Evolutionary conservation across 2,888 invertebrate species (phyloP).

Genomic region (Synergus umbraculus): DNA sequence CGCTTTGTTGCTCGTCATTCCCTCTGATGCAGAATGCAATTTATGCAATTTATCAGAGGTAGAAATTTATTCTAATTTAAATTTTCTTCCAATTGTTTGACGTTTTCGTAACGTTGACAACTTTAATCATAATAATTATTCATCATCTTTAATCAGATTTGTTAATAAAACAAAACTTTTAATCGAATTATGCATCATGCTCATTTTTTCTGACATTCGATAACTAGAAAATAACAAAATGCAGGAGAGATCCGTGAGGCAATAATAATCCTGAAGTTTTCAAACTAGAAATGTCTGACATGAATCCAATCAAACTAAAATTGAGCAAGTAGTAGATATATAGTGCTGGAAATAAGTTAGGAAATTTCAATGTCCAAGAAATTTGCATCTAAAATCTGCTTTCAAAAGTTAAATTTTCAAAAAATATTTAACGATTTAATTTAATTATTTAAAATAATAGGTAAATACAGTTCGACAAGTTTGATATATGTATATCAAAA

Average conservation of each 20-base stretch:
- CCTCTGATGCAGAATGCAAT: slow-evolving; percentile 15
- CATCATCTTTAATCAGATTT: not conserved
- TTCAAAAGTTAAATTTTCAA: not conserved
- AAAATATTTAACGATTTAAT: not conserved
- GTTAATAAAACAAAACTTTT: not conserved
- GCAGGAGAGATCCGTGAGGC: slow-evolving; percentile 13
- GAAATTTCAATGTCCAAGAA: not conserved
- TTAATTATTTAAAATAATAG: not conserved
- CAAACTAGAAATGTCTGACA: slow-evolving; percentile 21
- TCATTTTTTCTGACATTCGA: not conserved
- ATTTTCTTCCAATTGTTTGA: slow-evolving; percentile 1
- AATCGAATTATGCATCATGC: not conserved
- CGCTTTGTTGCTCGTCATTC: slow-evolving; percentile 28
- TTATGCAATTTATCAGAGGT: slow-evolving; percentile 13
- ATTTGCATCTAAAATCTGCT: not conserved
- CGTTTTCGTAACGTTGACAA: not conserved
- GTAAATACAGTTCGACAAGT: not conserved
- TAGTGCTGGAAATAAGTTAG: not conserved
- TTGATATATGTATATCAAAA: not conserved
- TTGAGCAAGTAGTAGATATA: not conserved
- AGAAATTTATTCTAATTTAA: slow-evolving; percentile 9
- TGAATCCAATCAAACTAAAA: slow-evolving; percentile 32
- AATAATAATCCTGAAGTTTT: slow-evolving; percentile 26
- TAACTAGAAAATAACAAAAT: slow-evolving; percentile 18
- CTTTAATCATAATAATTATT: slow-evolving; percentile 44